These are phyloP conservation scores for Apoda limacodes DNA, from an alignment of 2,888 invertebrate species.

Conservation along the genomic window DNA sequence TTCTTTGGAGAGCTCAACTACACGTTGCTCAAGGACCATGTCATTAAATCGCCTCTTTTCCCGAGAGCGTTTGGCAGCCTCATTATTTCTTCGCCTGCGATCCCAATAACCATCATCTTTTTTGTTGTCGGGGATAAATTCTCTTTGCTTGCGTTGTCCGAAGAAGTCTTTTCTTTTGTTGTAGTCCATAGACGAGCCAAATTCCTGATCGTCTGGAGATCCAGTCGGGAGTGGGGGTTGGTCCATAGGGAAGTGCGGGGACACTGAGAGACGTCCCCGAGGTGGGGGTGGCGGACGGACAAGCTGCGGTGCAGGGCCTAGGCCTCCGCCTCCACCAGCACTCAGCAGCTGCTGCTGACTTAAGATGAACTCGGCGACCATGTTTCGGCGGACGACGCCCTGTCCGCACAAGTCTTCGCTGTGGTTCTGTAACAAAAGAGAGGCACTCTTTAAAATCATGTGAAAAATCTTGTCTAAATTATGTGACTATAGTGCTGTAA, in stretches of 20 bases:
- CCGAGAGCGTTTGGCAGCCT: constrained; percentile 96
- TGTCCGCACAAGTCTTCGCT: constrained; percentile 61
- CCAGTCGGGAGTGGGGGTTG: constrained; percentile 35
- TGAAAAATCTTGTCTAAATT: constrained; percentile 36
- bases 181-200: constrained; percentile 67
- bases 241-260: constrained; percentile 64
- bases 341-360: constrained; percentile 73
- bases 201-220: constrained; percentile 41
- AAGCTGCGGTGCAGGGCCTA: constrained; percentile 47
- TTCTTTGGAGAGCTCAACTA: constrained; percentile 94
- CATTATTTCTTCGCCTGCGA: constrained; percentile 94
- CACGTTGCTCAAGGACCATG: constrained; percentile 94
- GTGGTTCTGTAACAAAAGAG: constrained; percentile 61
- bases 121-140: constrained; percentile 96
- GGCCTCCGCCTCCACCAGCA: constrained; percentile 40
- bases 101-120: constrained; percentile 99
- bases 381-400: constrained; percentile 75
- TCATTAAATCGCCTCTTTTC: constrained; percentile 97
- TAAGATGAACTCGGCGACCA: constrained; percentile 88
- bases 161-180: constrained; percentile 86
- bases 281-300: constrained; percentile 47
- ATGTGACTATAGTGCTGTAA: constrained; percentile 14
- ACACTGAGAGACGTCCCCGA: constrained; percentile 49
- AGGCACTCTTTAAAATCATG: constrained; percentile 35
- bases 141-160: constrained; percentile 92